Evolutionary conservation across 2,797 vertebrate species (phyloP).

Genomic region (Sebastes minor): DNA sequence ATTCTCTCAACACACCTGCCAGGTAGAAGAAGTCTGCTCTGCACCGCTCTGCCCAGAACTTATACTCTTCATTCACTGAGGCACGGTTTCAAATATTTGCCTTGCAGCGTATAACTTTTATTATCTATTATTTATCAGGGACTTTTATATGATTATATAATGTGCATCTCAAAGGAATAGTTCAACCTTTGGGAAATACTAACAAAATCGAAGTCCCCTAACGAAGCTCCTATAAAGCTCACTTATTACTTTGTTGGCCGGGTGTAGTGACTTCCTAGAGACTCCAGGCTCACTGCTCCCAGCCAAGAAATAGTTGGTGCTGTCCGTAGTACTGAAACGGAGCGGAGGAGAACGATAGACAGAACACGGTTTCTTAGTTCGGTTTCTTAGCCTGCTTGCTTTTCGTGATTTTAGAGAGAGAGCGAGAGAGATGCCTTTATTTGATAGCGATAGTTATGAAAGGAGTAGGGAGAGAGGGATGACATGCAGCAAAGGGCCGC

Average conservation of each 20-base stretch:
- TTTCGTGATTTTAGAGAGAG: no score
- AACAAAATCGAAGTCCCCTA: background rate
- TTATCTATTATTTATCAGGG: no score
- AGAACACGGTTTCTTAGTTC: background rate
- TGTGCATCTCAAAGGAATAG: background rate
- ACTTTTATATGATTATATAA: background rate
- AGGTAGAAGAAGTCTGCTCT: slow-evolving; percentile 26
- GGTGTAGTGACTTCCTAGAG: background rate
- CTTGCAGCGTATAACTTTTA: no score
- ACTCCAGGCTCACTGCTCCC: background rate
- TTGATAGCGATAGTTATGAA: background rate
- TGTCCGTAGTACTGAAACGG: background rate
- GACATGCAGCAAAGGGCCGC: background rate
- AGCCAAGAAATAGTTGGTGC: background rate
- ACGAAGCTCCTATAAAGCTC: background rate
- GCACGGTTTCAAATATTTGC: background rate
- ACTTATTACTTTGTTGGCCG: background rate
- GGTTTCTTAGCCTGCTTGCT: background rate
- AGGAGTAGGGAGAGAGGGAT: background rate
- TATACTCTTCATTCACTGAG: slow-evolving; percentile 12
- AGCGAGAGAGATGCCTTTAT: background rate
- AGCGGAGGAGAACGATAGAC: background rate
- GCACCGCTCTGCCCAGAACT: background rate
- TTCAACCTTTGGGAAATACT: background rate
- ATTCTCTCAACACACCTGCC: slow-evolving; percentile 62